phyloP scores from a whole-genome alignment of 1,140 invertebrate genomes.

The Nixonia krombeini region DNA sequence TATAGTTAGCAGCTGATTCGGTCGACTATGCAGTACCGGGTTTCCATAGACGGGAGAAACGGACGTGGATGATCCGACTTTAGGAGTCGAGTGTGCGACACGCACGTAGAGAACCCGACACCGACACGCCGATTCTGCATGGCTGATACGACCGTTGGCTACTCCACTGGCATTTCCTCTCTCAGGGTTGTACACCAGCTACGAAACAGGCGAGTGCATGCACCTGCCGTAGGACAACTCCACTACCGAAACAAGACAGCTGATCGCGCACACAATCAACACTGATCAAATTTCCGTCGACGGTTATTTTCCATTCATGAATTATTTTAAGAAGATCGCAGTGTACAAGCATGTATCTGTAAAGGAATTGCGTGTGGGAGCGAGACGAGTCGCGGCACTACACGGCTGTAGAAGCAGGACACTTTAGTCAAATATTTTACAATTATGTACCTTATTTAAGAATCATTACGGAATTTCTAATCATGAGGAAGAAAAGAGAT shows the following conservation, averaged over 20 bases:
- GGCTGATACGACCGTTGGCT: not conserved
- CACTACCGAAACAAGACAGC: too few relatives aligned
- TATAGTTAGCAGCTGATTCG: slow-evolving; percentile 30
- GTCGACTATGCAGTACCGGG: not conserved
- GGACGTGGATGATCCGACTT: too few relatives aligned
- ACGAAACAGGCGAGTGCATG: too few relatives aligned
- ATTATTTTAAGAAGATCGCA: slow-evolving; percentile 13
- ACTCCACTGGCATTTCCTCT: not conserved
- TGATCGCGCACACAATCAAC: too few relatives aligned
- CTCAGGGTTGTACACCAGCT: too few relatives aligned
- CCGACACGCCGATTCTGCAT: not conserved
- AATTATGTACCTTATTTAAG: slow-evolving; percentile 4
- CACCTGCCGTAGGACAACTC: too few relatives aligned
- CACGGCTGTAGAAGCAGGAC: not conserved
- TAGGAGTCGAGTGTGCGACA: too few relatives aligned
- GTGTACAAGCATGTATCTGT: not conserved
- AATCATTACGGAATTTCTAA: slow-evolving; percentile 15
- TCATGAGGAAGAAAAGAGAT: slow-evolving; percentile 55
- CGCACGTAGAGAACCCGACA: not conserved
- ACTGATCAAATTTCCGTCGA: too few relatives aligned
- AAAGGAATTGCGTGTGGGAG: not conserved
- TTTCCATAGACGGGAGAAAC: not conserved
- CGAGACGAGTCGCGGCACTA: not conserved
- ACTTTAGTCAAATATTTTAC: slow-evolving; percentile 17
- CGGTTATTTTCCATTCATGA: too few relatives aligned